Base-by-base conservation (phyloP, 2,113 vertebrate genomes). In the Tachuris rubrigastra region DNA sequence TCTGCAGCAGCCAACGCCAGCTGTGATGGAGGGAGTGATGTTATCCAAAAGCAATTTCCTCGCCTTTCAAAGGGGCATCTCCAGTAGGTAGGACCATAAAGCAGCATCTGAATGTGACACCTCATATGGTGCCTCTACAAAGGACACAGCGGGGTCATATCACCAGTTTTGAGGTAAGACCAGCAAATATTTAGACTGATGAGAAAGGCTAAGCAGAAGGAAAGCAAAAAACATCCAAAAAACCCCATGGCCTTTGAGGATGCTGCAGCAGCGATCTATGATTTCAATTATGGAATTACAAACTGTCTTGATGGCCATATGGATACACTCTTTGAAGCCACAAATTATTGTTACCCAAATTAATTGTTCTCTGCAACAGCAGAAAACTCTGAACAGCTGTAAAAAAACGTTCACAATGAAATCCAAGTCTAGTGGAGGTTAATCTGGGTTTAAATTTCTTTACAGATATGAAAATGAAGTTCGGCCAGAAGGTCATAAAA, bases 1-100 rank as follows among this genome's bases (percentile, higher is more conserved):
- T 90, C 79, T 65, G 80, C 86, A 90, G 30, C 89, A 91, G 93
- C 94, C 93, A 92, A 65, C 16, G 7, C 86, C 96, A 95, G 95
- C 91, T 95, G 89, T 69, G 89, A 49, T 5, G 31, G 83, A 67
- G 93, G 84, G 41, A 55, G 71, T 7, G 67, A 76, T 83, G 78
- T n/a, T 90, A 73, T 93, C 95, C 96, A 96, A 59, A 78, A 95
- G 90, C 89, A 91, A 94, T 96, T 91, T 94, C 95, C 89, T 90
- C 63, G 83, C 85, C 65, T 96, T 96, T 91, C 95, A 77, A 7
- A 85, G 67, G 63, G 72, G 25, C 87, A 84, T 94, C 91, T 96
- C 91, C 90, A 91, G 46, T 14, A 88, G 91, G 92, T 80, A 74
- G 71, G 71, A 80, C 78, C 93, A 44, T 39, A 79, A 74, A 83